phyloP scores from a whole-genome alignment of 1,140 invertebrate species.

The Mercenaria mercenaria region DNA sequence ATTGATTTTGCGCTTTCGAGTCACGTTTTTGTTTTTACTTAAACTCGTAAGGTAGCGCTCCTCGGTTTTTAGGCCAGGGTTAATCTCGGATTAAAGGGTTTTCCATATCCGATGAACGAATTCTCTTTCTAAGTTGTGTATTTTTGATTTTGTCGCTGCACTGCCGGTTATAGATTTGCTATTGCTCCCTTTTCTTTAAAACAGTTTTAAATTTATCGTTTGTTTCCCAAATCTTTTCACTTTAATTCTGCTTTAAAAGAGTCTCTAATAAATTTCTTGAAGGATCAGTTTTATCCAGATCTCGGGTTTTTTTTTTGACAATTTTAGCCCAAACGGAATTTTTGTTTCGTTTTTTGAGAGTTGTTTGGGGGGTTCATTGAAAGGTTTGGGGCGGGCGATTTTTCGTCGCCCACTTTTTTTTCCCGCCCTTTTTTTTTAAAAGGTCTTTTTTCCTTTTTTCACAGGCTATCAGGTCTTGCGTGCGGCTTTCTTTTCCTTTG shows the following conservation, averaged over 20 bases:
- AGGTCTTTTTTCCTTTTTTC: too few relatives aligned
- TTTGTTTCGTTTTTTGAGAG: conserved; percentile 35
- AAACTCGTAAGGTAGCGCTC: conserved; percentile 29
- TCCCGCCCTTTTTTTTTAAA: not conserved
- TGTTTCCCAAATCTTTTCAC: not conserved
- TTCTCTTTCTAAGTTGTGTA: conserved; percentile 31
- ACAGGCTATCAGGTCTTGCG: not conserved
- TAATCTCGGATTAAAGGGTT: conserved; percentile 52
- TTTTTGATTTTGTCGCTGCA: conserved; percentile 37
- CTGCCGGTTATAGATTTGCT: not conserved
- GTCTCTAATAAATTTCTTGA: not conserved
- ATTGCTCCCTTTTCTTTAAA: not conserved
- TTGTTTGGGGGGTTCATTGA: too few relatives aligned
- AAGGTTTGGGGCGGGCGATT: not conserved
- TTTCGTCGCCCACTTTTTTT: not conserved
- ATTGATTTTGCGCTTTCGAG: conserved; percentile 39
- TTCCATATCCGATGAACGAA: conserved; percentile 57
- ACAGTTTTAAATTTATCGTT: conserved; percentile 30
- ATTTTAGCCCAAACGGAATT: too few relatives aligned
- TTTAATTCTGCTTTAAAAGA: not conserved
- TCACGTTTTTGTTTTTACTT: not conserved
- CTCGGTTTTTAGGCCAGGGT: conserved; percentile 42
- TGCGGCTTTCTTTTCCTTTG: not conserved
- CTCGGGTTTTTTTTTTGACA: too few relatives aligned
- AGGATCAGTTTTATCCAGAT: conserved; percentile 4